phyloP scores from a whole-genome alignment of 2,797 vertebrate species.

The Clangula hyemalis region DNA sequence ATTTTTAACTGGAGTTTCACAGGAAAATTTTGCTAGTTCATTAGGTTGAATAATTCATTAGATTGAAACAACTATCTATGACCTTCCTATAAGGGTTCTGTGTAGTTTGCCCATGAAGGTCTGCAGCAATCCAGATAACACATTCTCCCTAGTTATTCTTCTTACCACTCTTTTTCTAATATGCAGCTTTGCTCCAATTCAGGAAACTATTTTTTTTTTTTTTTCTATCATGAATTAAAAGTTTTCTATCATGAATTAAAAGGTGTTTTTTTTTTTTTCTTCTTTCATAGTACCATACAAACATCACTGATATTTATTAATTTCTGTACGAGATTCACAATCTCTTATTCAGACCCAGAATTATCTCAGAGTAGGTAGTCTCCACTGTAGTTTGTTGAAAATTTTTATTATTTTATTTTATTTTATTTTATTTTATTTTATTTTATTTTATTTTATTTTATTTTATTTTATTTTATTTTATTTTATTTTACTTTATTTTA shows the following conservation, averaged over 20 bases:
- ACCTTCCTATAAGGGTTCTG: not conserved
- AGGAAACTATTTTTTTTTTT: not conserved
- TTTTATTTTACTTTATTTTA: no score
- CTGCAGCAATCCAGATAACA: not conserved
- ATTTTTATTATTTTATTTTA: no score
- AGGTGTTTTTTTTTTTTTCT: not conserved
- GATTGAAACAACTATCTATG: not conserved
- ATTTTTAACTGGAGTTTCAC: no score
- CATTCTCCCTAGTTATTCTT: not conserved
- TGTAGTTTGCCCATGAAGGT: not conserved
- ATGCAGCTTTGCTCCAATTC: not conserved
- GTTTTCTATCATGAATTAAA: not conserved
- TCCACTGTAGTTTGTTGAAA: not conserved
- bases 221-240: not conserved
- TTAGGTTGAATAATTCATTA: not conserved
- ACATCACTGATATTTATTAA: not conserved
- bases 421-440: not conserved
- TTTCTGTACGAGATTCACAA: not conserved
- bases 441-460: no score
- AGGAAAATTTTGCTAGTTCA: not conserved
- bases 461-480: not conserved
- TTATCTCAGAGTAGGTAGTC: not conserved
- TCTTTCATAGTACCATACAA: not conserved
- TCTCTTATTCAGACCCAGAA: not conserved
- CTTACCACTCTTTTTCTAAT: not conserved